A percentile compares a stretch with the other conserved stretches of the same genome.
Evolutionary conservation across 1,140 invertebrate genomes (phyloP).

Genomic region (Conus ventricosus): DNA sequence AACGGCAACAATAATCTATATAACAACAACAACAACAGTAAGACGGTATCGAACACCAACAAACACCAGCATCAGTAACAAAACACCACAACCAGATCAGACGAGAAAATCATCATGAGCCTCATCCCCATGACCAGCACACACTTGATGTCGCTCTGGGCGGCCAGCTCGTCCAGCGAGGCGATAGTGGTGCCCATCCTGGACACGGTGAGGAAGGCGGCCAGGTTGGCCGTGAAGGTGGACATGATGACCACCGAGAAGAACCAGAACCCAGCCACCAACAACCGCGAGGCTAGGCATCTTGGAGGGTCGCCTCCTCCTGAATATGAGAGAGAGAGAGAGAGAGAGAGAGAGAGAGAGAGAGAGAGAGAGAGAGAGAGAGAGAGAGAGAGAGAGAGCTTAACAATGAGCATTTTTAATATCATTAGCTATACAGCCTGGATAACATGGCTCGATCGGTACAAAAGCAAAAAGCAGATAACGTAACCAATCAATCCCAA

Average conservation of each 20-base stretch:
- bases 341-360: neutral
- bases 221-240: constrained; percentile 74
- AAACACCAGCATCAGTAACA: no score
- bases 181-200: constrained; percentile 46
- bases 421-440: no score
- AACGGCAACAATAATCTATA: no score
- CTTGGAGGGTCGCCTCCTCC: constrained; percentile 81
- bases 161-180: constrained; percentile 89
- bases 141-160: constrained; percentile 86
- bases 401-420: no score
- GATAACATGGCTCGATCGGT: no score
- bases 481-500: no score
- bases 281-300: constrained; percentile 86
- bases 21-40: no score
- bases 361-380: constrained; percentile 18
- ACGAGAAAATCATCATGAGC: no score
- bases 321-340: constrained; percentile 22
- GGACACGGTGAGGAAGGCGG: constrained; percentile 59
- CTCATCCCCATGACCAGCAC: neutral
- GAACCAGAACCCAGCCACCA: constrained; percentile 94
- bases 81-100: no score
- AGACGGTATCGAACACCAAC: no score
- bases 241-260: constrained; percentile 94
- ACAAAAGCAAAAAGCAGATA: no score
- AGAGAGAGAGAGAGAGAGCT: no score